Conservation (phyloP, 2,113 vertebrate genomes). For the Patagioenas fasciata region DNA sequence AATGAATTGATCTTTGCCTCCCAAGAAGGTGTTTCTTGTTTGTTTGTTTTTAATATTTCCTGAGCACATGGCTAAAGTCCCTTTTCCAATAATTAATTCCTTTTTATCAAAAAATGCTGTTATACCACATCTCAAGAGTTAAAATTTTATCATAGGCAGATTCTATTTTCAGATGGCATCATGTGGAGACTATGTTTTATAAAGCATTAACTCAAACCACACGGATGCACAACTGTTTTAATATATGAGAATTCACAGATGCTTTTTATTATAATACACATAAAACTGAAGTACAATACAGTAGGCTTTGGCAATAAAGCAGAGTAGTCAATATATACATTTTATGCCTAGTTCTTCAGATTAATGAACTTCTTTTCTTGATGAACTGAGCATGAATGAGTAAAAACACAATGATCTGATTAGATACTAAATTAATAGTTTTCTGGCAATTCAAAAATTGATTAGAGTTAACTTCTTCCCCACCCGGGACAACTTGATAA, state of each 20-base stretch:
- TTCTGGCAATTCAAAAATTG: slow-evolving; percentile 19
- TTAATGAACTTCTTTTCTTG: slow-evolving; percentile 50
- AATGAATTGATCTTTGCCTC: neutral
- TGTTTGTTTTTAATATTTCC: neutral
- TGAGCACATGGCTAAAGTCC: neutral
- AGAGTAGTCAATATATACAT: slow-evolving; percentile 41
- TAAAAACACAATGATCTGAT: slow-evolving; percentile 24
- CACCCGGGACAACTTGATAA: neutral
- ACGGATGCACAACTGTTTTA: slow-evolving; percentile 44
- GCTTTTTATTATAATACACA: slow-evolving; percentile 64
- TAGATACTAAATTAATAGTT: neutral
- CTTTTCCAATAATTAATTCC: neutral
- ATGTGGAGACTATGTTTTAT: slow-evolving; percentile 44
- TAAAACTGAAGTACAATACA: slow-evolving; percentile 60
- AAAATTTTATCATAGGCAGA: slow-evolving; percentile 46
- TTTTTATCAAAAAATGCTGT: neutral
- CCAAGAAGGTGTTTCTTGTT: neutral
- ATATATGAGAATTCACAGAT: slow-evolving; percentile 55
- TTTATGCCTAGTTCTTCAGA: slow-evolving; percentile 53
- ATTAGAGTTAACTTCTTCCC: no score
- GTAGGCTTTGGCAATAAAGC: slow-evolving; percentile 66
- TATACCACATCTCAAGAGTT: slow-evolving; percentile 42
- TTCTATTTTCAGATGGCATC: slow-evolving; percentile 65
- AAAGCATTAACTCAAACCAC: slow-evolving; percentile 70
- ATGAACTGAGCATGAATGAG: slow-evolving; percentile 26